phyloP scores from a whole-genome alignment of 1,140 invertebrate species.

The Arctopsyche grandis region DNA sequence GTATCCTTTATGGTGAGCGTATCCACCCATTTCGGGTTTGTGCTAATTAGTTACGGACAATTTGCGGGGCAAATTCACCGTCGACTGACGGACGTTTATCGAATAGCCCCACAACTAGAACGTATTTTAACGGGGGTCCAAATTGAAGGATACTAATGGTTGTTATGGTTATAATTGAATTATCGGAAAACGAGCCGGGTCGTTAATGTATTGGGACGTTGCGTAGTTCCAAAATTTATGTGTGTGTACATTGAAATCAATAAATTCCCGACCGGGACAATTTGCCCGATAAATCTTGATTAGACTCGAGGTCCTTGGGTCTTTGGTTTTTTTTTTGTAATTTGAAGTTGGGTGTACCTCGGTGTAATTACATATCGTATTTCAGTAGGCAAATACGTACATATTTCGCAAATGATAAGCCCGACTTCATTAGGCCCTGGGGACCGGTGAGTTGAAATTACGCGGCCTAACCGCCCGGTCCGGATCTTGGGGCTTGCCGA shows the following conservation, averaged over 20 bases:
- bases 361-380: not conserved
- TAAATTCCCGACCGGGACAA: too few relatives aligned
- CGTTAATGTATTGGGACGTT: constrained; percentile 22
- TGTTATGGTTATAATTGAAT: constrained; percentile 27
- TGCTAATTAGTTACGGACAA: not conserved
- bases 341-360: too few relatives aligned
- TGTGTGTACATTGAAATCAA: not conserved
- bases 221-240: not conserved
- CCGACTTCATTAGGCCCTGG: constrained; percentile 7
- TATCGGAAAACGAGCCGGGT: constrained; percentile 22
- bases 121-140: constrained; percentile 4
- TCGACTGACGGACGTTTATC: not conserved
- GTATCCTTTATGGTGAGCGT: not conserved
- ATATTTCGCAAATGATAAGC: constrained; percentile 22
- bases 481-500: constrained; percentile 10
- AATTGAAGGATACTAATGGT: constrained; percentile 27
- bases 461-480: not conserved
- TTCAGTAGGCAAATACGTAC: not conserved
- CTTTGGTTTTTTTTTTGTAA: too few relatives aligned
- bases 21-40: not conserved
- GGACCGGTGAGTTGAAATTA: constrained; percentile 8
- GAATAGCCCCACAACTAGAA: not conserved
- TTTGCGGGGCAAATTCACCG: not conserved
- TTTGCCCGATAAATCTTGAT: too few relatives aligned
- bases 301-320: too few relatives aligned